Evolutionary conservation across 2,113 vertebrate species (phyloP).

Genomic region (Lathamus discolor): DNA sequence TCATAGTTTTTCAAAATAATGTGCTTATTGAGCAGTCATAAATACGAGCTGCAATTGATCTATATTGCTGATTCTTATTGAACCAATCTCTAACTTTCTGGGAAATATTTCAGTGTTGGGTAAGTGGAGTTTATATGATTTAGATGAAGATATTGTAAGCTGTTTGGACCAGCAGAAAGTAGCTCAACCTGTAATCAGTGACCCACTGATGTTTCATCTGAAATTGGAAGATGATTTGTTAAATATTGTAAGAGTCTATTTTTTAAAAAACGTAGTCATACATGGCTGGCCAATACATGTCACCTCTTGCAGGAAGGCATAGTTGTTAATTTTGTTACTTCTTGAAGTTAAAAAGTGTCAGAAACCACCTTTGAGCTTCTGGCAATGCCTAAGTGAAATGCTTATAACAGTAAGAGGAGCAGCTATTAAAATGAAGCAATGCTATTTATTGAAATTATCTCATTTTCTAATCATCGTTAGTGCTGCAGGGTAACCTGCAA

Average conservation of each 20-base stretch:
- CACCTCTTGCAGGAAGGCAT: background rate
- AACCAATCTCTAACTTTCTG: background rate
- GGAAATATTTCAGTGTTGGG: background rate
- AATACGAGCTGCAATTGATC: background rate
- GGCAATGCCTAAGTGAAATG: background rate
- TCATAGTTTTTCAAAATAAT: background rate
- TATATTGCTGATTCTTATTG: background rate
- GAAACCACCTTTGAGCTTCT: background rate
- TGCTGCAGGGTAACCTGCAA: background rate
- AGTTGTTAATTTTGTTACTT: background rate
- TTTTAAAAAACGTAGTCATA: background rate
- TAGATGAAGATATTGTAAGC: background rate
- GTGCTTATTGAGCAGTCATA: background rate
- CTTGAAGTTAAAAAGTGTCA: background rate
- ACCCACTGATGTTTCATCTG: background rate
- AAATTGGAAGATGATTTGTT: background rate
- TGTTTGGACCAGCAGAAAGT: background rate
- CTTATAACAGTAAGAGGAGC: background rate
- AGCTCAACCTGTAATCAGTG: background rate
- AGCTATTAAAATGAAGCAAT: background rate
- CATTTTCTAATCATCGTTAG: background rate
- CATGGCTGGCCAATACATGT: rapidly evolving
- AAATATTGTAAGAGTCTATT: background rate
- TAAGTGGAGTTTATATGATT: background rate
- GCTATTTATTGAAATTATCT: background rate